Evolutionary conservation across 1,140 invertebrate species (phyloP), one percentile per base, ranked within the genome.

Genomic region (Drosophila melanogaster): DNA sequence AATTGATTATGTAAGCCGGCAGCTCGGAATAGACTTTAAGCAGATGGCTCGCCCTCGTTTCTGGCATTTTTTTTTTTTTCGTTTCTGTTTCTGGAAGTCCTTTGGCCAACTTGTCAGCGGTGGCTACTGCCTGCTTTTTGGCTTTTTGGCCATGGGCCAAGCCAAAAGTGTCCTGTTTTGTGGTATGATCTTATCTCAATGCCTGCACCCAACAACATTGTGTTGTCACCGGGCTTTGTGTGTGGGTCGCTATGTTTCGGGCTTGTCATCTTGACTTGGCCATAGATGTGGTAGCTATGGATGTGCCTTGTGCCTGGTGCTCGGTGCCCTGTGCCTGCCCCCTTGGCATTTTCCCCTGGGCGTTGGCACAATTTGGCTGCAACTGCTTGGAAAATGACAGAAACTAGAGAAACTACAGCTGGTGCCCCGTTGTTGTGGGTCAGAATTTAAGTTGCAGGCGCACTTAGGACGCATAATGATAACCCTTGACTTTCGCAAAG

Each of bases 401-500:
- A 83, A 77, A 57, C 56, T 53, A 65, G 71, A 79, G 69, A 77
- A 54, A 53, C 56, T 60, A 47, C 71, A 74, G 71, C 46, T 76
- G 72, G 38, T 76, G 51, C 51, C 71, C 62, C 65, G 64, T 71
- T 71, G 67, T 71, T 70, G 67, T 71, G 67, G 67, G 67, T 71
- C 67, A 71, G 65, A 70, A 70, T 81, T 77, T 81, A 73, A 81
- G 57, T 60, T 73, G 50, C 55, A 65, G 41, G 37, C 50, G 38
- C 66, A 73, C 77, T 80, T 61, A 57, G 56, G 59, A 58, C 81
- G 62, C 77, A 85, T 84, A 80, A 85, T 86, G 81, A 78, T 85
- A 86, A 86, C 81, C 74, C 77, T 86, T 86, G 74, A 85, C 64
- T 80, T 74, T 86, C 81, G 58, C 81, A 80, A 80, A 84, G 66